Percentiles rank a stretch among this genome's conserved stretches.
These are phyloP conservation scores for Caenorhabditis elegans DNA, from an alignment of 1,140 invertebrate species.

Conservation along the genomic window WBcel235 BX284605.5:12099501-12100000, in stretches of 20 bases:
- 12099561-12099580: not conserved
- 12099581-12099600: not conserved
- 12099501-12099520: constrained; percentile 4
- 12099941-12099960: not conserved
- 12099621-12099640: not conserved
- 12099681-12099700: not conserved
- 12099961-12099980: not conserved
- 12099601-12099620: not conserved
- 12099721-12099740: too few relatives aligned
- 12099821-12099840: not conserved
- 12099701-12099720: not conserved
- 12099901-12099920: not conserved
- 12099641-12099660: not conserved
- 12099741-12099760: too few relatives aligned
- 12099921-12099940: constrained; percentile 2
- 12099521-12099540: not conserved
- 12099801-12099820: not conserved
- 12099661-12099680: not conserved
- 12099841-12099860: not conserved
- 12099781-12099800: not conserved
- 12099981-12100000: not conserved
- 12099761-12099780: not conserved
- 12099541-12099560: not conserved
- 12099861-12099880: not conserved
- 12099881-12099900: not conserved